Conservation (phyloP, 2,888 invertebrate genomes). For the Papilio gigon region DNA sequence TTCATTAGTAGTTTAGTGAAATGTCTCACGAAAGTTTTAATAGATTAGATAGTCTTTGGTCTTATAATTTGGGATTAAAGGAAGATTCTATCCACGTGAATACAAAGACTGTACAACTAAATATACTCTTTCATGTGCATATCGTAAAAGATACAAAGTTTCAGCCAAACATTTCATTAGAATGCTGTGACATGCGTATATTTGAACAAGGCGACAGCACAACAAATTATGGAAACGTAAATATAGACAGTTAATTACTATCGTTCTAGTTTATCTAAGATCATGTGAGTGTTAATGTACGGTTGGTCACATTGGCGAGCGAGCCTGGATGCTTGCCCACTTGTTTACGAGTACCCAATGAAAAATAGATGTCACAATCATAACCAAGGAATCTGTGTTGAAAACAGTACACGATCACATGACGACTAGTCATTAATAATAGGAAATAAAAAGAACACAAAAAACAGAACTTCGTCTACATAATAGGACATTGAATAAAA, state of each 20-base stretch:
- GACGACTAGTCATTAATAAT: neutral
- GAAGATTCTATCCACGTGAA: too few relatives aligned
- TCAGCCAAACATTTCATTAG: constrained; percentile 1
- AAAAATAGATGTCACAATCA: constrained; percentile 39
- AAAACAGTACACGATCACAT: constrained; percentile 26
- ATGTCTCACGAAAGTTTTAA: too few relatives aligned
- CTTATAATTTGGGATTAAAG: too few relatives aligned
- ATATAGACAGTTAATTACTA: constrained; percentile 15
- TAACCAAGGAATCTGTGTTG: constrained; percentile 31
- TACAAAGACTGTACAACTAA: neutral
- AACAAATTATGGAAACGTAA: constrained; percentile 13
- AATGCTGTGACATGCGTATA: constrained; percentile 1
- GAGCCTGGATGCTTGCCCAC: constrained; percentile 60
- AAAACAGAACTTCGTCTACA: constrained; percentile 15
- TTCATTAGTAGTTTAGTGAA: too few relatives aligned
- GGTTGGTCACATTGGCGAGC: constrained; percentile 54
- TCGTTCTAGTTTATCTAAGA: constrained; percentile 44
- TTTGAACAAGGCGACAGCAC: neutral
- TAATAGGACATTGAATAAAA: constrained; percentile 24
- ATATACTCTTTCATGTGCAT: neutral
- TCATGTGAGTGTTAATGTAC: constrained; percentile 56
- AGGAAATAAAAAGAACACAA: neutral
- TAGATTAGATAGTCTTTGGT: too few relatives aligned
- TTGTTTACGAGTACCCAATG: constrained; percentile 43
- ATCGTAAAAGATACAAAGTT: neutral